Base-by-base conservation (phyloP, 2,113 vertebrate species). In the Melanotaenia duboulayi region DNA sequence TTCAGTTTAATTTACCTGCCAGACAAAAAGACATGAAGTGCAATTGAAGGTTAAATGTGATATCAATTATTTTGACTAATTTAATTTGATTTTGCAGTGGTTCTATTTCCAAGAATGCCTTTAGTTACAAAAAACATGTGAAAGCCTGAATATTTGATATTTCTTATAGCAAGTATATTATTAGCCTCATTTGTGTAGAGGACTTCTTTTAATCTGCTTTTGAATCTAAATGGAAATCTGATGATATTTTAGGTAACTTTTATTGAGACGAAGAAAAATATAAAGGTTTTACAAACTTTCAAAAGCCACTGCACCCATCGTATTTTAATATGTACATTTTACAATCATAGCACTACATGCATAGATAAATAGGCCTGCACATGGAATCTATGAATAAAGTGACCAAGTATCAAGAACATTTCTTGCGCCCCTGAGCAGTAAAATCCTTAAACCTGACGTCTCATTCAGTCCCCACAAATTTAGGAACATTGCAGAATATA, bases 401-500 rank as follows among this genome's bases (percentile, higher is more conserved):
- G 44, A 22, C 17, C 44, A n/a, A 16, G 16, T 48, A n/a, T n/a
- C 42, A 20, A 22, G 4, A n/a, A n/a, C 52, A 49, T 25, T 32
- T 52, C 7, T 52, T 16, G 28, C 42, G 28, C 25, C 7, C 0
- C n/a, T 50, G 22, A 71, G 16, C 55, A 59, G 22, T 50, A 13
- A 44, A 66, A 48, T 46, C 52, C 23, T 62, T 58, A 20, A 65
- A 67, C 7, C 1, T 65, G 58, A 71, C 62, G 61, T 44, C 19
- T 58, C 23, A 17, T 48, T 69, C 55, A 40, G 62, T 39, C 52
- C 3, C 28, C n/a, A 40, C 55, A 77, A 42, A 68, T 87, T 65
- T 67, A 74, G 64, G 57, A 73, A 68, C 49, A 22, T 25, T 19
- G 20, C 22, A 71, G 50, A 78, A 78, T 71, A 48, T 68, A 52